phyloP scores from a whole-genome alignment of 1,140 invertebrate species.

The Tetramorium parvispinum region DNA sequence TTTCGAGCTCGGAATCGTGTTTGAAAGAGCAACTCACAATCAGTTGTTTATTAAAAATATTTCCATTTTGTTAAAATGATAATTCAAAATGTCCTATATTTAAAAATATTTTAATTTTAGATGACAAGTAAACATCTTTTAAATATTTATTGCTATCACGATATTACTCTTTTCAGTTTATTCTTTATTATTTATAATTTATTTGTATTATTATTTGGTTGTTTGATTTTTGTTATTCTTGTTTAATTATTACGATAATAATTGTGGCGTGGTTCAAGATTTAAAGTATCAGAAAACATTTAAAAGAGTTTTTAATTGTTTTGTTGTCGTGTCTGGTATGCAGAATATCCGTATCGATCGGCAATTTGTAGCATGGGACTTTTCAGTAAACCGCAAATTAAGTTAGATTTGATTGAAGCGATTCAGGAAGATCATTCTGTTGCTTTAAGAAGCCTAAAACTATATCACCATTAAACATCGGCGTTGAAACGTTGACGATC shows the following conservation, averaged over 20 bases:
- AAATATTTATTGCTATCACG: constrained; percentile 2
- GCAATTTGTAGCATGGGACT: constrained; percentile 26
- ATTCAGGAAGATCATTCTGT: background rate
- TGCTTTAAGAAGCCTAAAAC: constrained; percentile 42
- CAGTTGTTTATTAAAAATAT: constrained; percentile 19
- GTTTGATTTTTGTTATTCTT: background rate
- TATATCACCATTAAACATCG: constrained; percentile 25
- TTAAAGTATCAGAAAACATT: background rate
- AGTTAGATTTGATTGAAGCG: constrained; percentile 54
- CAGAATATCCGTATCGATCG: constrained; percentile 16
- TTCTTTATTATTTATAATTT: no score
- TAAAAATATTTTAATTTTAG: background rate
- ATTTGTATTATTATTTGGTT: no score
- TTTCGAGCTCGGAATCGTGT: background rate
- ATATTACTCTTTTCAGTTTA: background rate
- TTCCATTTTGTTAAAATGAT: background rate
- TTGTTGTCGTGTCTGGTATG: background rate
- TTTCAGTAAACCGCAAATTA: constrained; percentile 57
- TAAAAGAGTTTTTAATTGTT: constrained; percentile 1
- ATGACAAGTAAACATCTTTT: background rate
- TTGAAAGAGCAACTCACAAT: background rate
- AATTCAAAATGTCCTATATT: background rate
- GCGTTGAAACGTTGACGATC: constrained; percentile 28
- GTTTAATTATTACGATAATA: background rate
- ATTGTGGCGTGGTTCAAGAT: background rate